These are phyloP conservation scores for Acronicta leporina DNA, from an alignment of 2,888 invertebrate species.

Conservation along the genomic window DNA sequence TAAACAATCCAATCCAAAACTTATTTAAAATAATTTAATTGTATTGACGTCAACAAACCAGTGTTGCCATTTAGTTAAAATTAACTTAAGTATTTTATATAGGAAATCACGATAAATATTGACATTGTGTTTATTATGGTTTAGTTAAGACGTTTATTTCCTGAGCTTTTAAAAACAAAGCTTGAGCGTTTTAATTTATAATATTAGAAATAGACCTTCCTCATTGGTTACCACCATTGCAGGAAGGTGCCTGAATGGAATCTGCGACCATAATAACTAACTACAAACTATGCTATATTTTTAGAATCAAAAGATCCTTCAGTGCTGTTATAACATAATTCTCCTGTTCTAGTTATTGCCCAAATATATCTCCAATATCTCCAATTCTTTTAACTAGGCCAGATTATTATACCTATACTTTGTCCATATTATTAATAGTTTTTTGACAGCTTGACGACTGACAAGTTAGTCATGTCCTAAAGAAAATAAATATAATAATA, in stretches of 20 bases:
- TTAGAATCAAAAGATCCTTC: not conserved
- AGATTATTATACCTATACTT: too few species aligned
- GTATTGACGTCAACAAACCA: conserved; percentile 6
- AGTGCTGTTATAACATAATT: not conserved
- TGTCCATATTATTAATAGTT: too few species aligned
- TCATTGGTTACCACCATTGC: not conserved
- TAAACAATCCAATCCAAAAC: not conserved
- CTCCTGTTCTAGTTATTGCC: not conserved
- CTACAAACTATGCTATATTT: conserved; percentile 1
- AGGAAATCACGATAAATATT: not conserved
- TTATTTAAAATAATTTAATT: not conserved
- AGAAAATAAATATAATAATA: too few species aligned
- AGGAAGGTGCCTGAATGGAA: not conserved
- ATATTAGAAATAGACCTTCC: not conserved
- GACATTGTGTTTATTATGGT: not conserved
- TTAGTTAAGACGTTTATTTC: not conserved
- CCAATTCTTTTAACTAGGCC: not conserved
- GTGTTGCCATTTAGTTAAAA: conserved; percentile 13
- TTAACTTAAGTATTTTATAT: conserved; percentile 13
- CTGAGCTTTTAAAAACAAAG: conserved; percentile 27
- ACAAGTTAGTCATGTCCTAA: too few species aligned
- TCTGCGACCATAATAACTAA: not conserved
- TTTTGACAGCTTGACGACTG: too few species aligned
- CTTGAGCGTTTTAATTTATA: conserved; percentile 2
- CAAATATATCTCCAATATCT: not conserved